Evolutionary conservation across 2,888 invertebrate genomes (phyloP), one percentile per base, ranked within the genome.

Genomic region (Pycnomerus fuliginosus): DNA sequence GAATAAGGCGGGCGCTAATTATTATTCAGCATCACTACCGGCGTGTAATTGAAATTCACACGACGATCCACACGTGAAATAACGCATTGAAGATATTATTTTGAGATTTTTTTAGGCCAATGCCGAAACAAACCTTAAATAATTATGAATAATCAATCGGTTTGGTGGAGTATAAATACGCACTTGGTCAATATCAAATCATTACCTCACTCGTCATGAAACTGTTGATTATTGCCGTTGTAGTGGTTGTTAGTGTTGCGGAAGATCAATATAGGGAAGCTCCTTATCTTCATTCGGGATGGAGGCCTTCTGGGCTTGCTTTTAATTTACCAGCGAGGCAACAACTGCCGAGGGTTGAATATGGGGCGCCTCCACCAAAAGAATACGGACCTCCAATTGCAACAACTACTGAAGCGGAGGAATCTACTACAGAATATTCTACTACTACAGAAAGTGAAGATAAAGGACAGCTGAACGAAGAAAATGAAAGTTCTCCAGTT

Each of bases 281-380:
- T 4, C 48, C 48, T 1, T 48, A 48, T 22, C 43, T 23, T 22
- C 23, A 43, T 2, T 14, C 33, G 3, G 48, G 48, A 3, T 48
- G 48, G 48, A 24, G 43, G 8, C 48, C 48, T 14, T 34, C 44
- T 2, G 48, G 48, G 7, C 65, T 67, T 14, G 55, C 66, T 2
- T 72, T 73, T 4, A 10, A 10, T 10, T 59, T 70, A 4, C 70
- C 69, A 8, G 53, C 60, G 35, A 60, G 59, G 17, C 56, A 53
- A 22, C 50, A 53, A 16, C 16, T 10, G 13, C 34, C 34, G 16
- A 10, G 1, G 24, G 15, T 15, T 15, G 15, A 13, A 0, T 35
- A 22, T 4, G 14, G 22, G 22, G 11, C n/a, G 11, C 34, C 24
- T 12, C 20, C n/a, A 8, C 34, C 22, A 20, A 5, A 41, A 31